Evolutionary conservation across 2,888 invertebrate species (phyloP), one percentile per base, ranked within the genome.

Genomic region (Homarus gammarus): DNA sequence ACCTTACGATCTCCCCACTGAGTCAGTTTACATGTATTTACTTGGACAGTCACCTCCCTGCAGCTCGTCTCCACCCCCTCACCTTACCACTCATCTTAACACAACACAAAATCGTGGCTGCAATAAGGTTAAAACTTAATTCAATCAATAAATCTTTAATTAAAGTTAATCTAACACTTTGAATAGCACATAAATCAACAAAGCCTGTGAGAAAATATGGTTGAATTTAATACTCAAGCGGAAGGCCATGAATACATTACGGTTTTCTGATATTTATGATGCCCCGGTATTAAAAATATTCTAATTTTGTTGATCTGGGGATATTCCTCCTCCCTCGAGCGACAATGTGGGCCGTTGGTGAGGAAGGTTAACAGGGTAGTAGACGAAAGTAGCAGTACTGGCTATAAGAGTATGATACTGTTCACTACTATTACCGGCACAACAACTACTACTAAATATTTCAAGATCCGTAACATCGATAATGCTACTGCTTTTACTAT

Each of bases 231-330:
- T 64, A 27, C 6, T 27, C 27, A 27, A 27, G 64, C n/a, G 64
- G 64, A 27, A 56, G 64, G n/a, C 64, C 3, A 64, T 64, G 64
- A 64, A 64, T 64, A 64, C 27, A 64, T 64, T 64, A 64, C 64
- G 6, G 27, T 64, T 64, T 64, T 27, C 64, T 64, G 64, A 64
- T 64, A 64, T 64, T 64, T 64, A 64, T 1, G 27, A 27, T 27
- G 27, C 27, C 27, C 2, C 15, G 56, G 64, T 64, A 64, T 64
- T 64, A 64, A 64, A 64, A 64, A 64, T 64, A 64, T 64, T 64
- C 31, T 64, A 64, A 64, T 64, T 27, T 64, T 64, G 27, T 64
- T 27, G 3, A 15, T 18, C 18, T 10, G 56, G 18, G 56, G 18
- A 56, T 56, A 56, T 56, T 56, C 22, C 56, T 22, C 18, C 22